phyloP scores from a whole-genome alignment of 2,113 vertebrate genomes.

The Capreolus pygargus region DNA sequence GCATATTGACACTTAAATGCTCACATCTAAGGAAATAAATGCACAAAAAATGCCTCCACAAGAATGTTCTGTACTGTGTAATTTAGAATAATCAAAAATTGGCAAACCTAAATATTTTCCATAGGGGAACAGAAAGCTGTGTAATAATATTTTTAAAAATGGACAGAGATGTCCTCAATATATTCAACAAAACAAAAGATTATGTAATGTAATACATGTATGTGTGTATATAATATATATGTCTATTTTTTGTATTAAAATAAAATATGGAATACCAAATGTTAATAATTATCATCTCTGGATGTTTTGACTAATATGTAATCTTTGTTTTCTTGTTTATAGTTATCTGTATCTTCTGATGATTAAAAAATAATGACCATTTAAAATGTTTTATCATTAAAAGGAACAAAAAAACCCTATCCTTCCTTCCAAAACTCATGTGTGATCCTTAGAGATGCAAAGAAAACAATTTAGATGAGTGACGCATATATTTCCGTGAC shows the following conservation, averaged over 20 bases:
- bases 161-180: background rate
- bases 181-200: background rate
- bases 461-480: background rate
- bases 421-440: background rate
- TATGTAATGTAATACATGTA: background rate
- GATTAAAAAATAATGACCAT: conserved; percentile 23
- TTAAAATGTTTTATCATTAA: background rate
- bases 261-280: background rate
- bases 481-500: background rate
- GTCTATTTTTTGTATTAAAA: background rate
- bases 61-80: background rate
- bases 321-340: conserved; percentile 32
- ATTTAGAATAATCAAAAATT: background rate
- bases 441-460: background rate
- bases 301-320: background rate
- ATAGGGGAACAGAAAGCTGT: background rate
- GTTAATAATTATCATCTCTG: background rate
- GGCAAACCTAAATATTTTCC: conserved; percentile 7
- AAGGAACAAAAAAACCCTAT: background rate
- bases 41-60: background rate
- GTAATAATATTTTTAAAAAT: background rate
- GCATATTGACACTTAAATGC: background rate
- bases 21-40: conserved; percentile 32
- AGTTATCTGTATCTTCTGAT: background rate
- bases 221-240: background rate